Evolutionary conservation across 2,888 invertebrate species (phyloP), one percentile per base, ranked within the genome.

Genomic region (Periphyllus acericola): DNA sequence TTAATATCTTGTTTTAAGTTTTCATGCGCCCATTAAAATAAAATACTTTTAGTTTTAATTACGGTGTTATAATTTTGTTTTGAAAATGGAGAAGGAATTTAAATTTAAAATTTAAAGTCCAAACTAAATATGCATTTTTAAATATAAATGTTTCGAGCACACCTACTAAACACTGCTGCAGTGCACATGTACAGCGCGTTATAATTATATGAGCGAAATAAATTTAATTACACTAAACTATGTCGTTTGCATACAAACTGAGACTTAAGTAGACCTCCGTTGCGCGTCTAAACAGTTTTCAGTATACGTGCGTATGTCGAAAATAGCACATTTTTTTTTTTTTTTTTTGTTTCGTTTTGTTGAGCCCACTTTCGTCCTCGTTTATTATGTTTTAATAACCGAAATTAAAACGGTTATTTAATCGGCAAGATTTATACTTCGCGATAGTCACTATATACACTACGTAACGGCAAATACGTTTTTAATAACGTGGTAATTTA

Each of bases 401-500:
- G 36, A 79, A 71, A 74, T 40, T 80, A 80, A 86, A 85, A 86
- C 86, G 55, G 72, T 80, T 60, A 36, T 86, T 79, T 71, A 86
- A 86, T 86, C 79, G 79, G n/a, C 40, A 21, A 72, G 86, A 86
- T 86, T 86, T 71, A 72, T 80, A 80, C 29, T 79, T 32, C 80
- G 14, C 32, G 80, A 86, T 80, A 80, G 72, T 36, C 36, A 40
- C 55, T 68, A n/a, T n/a, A n/a, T n/a, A n/a, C n/a, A n/a, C n/a
- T n/a, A n/a, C n/a, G n/a, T n/a, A 46, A 85, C 25, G 84, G 68
- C 84, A 78, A 80, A 80, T 86, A 74, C 80, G 80, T 79, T 86
- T 86, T 86, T 86, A 86, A 86, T 80, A 86, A 86, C 86, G 86
- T 52, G 86, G 86, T 80, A 86, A 86, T 86, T 86, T 72, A 52